A percentile compares a stretch with the other conserved stretches of the same genome.
Evolutionary conservation across 2,888 invertebrate species (phyloP).

Genomic region (Nephrotoma appendiculata): DNA sequence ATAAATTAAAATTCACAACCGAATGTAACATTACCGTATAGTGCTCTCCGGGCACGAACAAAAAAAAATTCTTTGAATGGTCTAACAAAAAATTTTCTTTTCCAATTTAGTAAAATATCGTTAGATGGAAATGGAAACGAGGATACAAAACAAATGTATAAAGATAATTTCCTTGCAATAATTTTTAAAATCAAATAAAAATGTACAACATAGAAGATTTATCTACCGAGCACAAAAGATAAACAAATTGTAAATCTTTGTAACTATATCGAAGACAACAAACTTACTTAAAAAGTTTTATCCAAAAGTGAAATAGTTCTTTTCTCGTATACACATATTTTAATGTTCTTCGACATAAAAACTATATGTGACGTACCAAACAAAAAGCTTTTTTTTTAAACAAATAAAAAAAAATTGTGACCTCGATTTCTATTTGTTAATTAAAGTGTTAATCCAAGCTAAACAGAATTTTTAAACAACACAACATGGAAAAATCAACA

Average conservation of each 20-base stretch:
- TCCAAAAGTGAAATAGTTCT: neutral
- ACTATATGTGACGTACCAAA: neutral
- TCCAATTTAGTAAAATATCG: neutral
- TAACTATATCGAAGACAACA: neutral
- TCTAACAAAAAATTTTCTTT: neutral
- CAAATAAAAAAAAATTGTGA: neutral
- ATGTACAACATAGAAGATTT: neutral
- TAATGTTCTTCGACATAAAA: neutral
- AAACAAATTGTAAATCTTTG: neutral
- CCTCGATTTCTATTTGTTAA: neutral
- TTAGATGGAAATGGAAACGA: neutral
- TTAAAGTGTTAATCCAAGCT: neutral
- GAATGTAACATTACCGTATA: neutral
- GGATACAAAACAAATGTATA: neutral
- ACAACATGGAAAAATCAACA: neutral
- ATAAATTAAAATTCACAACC: too few species aligned
- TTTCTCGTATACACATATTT: neutral
- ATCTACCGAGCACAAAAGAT: neutral
- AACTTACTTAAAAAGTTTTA: neutral
- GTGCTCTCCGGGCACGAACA: neutral
- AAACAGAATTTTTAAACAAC: neutral
- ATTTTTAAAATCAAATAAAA: neutral
- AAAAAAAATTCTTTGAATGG: too few species aligned
- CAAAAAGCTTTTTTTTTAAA: neutral
- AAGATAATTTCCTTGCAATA: neutral